Base-by-base conservation (phyloP, 2,113 vertebrate genomes). In the Regulus satrapa region DNA sequence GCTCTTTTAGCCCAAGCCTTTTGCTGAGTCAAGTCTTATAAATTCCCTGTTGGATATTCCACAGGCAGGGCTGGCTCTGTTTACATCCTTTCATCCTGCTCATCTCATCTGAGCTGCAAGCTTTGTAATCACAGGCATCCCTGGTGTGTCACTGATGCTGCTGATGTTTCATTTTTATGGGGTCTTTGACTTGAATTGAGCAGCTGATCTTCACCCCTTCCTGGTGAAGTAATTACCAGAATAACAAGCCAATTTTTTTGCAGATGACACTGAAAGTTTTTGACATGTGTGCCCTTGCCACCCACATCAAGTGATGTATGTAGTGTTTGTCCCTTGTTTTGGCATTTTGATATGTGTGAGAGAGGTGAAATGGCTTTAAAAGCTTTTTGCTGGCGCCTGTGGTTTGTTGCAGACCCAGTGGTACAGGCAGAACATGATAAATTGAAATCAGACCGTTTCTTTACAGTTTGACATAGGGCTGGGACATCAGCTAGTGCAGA, bases 151-250 rank as follows among this genome's bases (percentile, higher is more conserved):
- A 38, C 79, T 76, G 95, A 41, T 85, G 89, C 79, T 88, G 83
- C 81, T 80, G 96, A 14, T 96, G 71, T 88, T 92, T 92, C 69
- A 74, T 95, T 95, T 97, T 94, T 89, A 91, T 93, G 82, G 56
- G 81, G 83, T 89, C 92, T 97, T 94, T 92, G 88, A 68, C 85
- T 89, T 82, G 88, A 97, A 96, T 91, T 92, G 52, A 91, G 56
- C 92, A 92, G 68, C 91, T 77, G 90, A 96, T 95, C 94, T 96
- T 97, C 74, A 91, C 78, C 94, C 71, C 83, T 95, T 89, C 95
- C 91, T 92, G 92, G 95, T 95, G 95, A 97, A 93, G 93, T 92
- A 97, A 98, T 97, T 95, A 96, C 88, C 80, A 94, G 89, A 95
- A 97, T 94, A 98, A 97, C 93, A 77, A 95, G 77, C 84, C 77